Percentiles rank a stretch among this genome's conserved stretches.
Evolutionary conservation across 2,888 invertebrate species (phyloP).

Genomic region (Mycogona germanica): DNA sequence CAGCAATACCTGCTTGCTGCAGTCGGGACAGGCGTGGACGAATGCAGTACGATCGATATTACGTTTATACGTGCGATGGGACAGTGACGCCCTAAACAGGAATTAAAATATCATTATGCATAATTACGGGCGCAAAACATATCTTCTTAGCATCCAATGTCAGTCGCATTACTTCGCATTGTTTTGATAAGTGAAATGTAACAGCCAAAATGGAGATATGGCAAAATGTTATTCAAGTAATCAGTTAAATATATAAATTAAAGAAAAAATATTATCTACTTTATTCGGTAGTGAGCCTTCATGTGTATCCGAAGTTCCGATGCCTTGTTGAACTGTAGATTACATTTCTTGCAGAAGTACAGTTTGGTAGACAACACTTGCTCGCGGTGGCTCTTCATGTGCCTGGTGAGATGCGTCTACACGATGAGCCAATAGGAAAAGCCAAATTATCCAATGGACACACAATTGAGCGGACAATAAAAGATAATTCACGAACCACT

Average conservation of each 20-base stretch:
- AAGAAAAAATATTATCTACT: conserved; percentile 33
- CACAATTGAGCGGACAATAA: too few species aligned
- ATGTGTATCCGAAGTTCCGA: conserved; percentile 32
- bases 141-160: too few species aligned
- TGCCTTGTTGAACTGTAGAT: conserved; percentile 34
- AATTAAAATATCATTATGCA: conserved; percentile 11
- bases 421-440: too few species aligned
- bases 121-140: background rate
- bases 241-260: background rate
- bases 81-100: conserved; percentile 31
- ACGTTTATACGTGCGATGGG: conserved; percentile 32
- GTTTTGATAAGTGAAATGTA: too few species aligned
- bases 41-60: conserved; percentile 34
- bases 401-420: conserved; percentile 42
- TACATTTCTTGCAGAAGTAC: conserved; percentile 46
- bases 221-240: background rate
- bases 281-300: conserved; percentile 41
- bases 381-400: conserved; percentile 37
- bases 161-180: too few species aligned
- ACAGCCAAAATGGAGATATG: background rate
- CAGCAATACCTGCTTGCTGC: conserved; percentile 35
- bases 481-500: too few species aligned
- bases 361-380: conserved; percentile 31
- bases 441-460: too few species aligned
- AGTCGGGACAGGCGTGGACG: conserved; percentile 31